phyloP scores from a whole-genome alignment of 2,888 invertebrate species.

The Heliconius ismenius region DNA sequence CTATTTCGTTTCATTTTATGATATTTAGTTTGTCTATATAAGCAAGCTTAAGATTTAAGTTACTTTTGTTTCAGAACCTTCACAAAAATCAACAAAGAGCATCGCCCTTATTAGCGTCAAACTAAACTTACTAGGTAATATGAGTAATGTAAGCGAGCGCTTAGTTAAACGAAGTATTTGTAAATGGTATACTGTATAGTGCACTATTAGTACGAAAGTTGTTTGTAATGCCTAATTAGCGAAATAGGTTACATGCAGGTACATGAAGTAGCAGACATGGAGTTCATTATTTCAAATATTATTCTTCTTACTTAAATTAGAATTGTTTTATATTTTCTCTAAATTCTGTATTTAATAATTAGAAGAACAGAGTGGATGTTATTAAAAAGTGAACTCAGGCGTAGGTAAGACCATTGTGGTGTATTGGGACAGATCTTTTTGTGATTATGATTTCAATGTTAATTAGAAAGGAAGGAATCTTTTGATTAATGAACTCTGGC shows the following conservation, averaged over 20 bases:
- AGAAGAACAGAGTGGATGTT: no score
- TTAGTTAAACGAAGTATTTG: background rate
- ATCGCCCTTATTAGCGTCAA: background rate
- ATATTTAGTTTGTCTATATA: background rate
- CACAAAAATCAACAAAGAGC: background rate
- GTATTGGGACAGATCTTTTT: no score
- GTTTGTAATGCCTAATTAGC: background rate
- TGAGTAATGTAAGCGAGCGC: background rate
- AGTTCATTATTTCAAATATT: constrained; percentile 1
- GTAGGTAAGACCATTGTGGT: no score
- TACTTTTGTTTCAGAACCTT: background rate
- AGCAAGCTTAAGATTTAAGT: background rate
- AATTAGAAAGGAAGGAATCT: no score
- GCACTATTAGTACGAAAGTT: no score
- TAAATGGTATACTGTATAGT: background rate
- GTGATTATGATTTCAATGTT: no score
- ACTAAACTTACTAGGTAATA: background rate
- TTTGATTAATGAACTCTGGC: no score
- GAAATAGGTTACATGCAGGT: background rate
- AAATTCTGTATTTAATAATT: background rate
- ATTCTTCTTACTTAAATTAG: background rate
- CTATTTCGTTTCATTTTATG: no score
- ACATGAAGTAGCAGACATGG: background rate
- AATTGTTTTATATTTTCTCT: background rate
- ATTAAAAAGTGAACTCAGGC: no score